Conservation (phyloP, 2,113 vertebrate genomes). For the Sigmodon hispidus region DNA sequence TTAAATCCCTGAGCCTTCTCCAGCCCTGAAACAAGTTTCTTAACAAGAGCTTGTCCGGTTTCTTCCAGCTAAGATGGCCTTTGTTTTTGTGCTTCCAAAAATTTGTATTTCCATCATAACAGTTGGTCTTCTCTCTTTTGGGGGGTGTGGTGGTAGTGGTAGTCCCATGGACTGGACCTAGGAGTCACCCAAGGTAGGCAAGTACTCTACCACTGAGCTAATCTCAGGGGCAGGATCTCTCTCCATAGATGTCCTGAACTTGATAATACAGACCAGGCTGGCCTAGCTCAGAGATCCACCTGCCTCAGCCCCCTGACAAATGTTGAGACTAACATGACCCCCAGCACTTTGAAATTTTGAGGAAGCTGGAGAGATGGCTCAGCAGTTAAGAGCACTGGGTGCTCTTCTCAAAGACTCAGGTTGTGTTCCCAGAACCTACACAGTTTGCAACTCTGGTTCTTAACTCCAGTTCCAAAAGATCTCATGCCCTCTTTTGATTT, state of each 20-base stretch:
- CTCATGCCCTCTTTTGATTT: neutral
- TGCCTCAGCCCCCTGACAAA: neutral
- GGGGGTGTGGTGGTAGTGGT: neutral
- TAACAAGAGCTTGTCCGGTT: neutral
- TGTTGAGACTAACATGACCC: neutral
- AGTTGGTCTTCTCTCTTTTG: neutral
- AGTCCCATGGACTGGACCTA: neutral
- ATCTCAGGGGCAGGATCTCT: too few species aligned
- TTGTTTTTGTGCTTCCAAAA: neutral
- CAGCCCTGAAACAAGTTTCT: neutral
- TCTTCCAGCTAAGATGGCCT: neutral
- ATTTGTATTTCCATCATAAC: neutral
- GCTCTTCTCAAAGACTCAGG: neutral
- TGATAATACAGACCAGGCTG: neutral
- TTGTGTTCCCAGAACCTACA: neutral
- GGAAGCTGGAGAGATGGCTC: neutral
- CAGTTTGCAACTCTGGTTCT: neutral
- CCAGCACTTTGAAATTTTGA: neutral
- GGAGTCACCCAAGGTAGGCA: neutral
- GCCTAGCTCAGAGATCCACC: neutral
- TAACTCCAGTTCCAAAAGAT: neutral
- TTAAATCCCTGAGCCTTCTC: neutral
- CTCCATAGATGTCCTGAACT: neutral
- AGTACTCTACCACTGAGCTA: neutral
- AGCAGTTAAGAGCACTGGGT: neutral